Evolutionary conservation across 2,888 invertebrate species (phyloP).

Genomic region (Mactromeris polynyma): DNA sequence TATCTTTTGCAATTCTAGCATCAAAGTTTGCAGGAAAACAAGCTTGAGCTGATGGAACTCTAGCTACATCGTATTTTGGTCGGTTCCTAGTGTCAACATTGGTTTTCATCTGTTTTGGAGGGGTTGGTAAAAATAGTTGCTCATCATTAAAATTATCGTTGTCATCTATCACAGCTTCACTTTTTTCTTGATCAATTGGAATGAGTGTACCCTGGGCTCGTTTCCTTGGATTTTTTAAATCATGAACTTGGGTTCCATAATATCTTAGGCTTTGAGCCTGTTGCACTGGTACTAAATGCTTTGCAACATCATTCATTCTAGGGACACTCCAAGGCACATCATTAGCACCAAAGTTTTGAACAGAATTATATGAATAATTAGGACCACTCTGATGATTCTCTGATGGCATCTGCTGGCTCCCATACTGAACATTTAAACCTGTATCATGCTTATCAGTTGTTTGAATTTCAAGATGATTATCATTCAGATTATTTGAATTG

Average conservation of each 20-base stretch:
- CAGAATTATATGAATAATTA: background rate
- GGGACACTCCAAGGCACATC: background rate
- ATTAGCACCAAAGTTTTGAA: background rate
- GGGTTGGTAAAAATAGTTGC: conserved; percentile 66
- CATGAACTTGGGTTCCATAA: conserved; percentile 9
- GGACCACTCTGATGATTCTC: background rate
- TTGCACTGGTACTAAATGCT: conserved; percentile 8
- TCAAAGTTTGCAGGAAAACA: conserved; percentile 76
- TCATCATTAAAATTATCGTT: conserved; percentile 21
- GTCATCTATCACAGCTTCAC: background rate
- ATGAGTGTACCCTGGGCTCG: background rate
- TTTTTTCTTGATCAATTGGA: background rate
- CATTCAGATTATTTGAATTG: background rate
- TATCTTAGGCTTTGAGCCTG: conserved; percentile 35
- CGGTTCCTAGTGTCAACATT: background rate
- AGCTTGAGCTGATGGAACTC: conserved; percentile 79
- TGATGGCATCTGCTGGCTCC: background rate
- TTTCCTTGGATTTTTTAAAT: background rate
- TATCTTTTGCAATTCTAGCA: conserved; percentile 59
- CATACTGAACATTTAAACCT: background rate
- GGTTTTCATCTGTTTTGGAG: conserved; percentile 59
- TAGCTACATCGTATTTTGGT: conserved; percentile 71
- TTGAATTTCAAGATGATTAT: background rate
- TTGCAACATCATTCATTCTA: background rate
- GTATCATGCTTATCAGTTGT: background rate